Evolutionary conservation across 2,113 vertebrate species (phyloP), one percentile per base, ranked within the genome.

Genomic region (Paramisgurnus dabryanus): DNA sequence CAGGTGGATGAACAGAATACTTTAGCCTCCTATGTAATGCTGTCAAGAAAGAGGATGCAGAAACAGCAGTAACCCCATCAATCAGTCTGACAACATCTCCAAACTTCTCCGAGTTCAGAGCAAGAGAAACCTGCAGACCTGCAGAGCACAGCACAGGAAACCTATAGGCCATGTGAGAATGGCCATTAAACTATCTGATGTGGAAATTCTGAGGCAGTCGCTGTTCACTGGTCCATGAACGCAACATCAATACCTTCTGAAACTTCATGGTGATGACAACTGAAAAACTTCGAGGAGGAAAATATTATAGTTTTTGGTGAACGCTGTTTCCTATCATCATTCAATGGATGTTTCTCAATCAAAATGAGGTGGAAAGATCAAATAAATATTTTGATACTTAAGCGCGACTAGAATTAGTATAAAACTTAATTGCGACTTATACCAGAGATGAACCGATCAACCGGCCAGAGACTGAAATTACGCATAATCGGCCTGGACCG

Each of bases 211-310:
- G 15, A 64, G 22, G 5, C 72, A 53, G 61, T 5, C 6, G 0
- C 34, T 67, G 63, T 41, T 77, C 9, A 2, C 6, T 67, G 61
- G 75, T 77, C 75, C 75, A 76, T 66, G 61, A 76, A 76, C 66
- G 47, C 61, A 53, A 41, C 58, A 63, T 76, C 61, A n/a, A 76
- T 53, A 64, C 60, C 34, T 65, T 53, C 15, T 34, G 15, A 64
- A 3, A 39, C 22, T 49, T 76, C 75, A 18, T 40, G 10, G 9
- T 6, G 47, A 66, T 41, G 74, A 53, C 47, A 77, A 67, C 15
- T 49, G 7, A 7, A 75, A 34, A 75, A 34, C 12, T 15, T 15
- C 7, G 6, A 39, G 4, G 1, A 64, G 13, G 61, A 4, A 39
- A 4, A 64, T 64, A 34, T 34, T 64, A 13, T 3, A 7, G 9